A percentile compares a stretch with the other conserved stretches of the same genome.
Evolutionary conservation across 2,797 vertebrate species (phyloP).

Genomic region (Furcifer pardalis): DNA sequence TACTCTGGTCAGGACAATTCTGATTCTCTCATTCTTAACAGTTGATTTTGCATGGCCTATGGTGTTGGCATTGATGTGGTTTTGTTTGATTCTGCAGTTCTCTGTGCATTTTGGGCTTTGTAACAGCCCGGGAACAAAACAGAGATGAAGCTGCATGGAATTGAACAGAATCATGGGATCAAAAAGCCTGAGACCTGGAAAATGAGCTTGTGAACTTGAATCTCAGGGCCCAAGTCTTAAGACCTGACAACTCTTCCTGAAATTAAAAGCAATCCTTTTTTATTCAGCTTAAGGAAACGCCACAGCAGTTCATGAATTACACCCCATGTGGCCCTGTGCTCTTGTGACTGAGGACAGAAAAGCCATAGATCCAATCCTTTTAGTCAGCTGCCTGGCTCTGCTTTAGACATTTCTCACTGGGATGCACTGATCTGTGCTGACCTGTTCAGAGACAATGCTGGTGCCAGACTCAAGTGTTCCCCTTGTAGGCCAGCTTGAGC

Average conservation of each 20-base stretch:
- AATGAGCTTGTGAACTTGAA: too few relatives aligned
- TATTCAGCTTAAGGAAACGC: constrained; percentile 55
- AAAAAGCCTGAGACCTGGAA: too few relatives aligned
- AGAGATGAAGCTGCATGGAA: too few relatives aligned
- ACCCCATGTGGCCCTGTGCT: neutral
- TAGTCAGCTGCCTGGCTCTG: neutral
- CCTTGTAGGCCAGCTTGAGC: neutral
- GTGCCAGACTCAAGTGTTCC: neutral
- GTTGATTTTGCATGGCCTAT: too few relatives aligned
- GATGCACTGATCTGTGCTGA: neutral
- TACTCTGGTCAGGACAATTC: too few relatives aligned
- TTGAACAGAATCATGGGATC: too few relatives aligned
- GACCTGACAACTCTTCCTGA: constrained; percentile 10
- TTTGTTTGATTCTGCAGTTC: too few relatives aligned
- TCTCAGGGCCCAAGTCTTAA: too few relatives aligned
- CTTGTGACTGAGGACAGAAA: neutral
- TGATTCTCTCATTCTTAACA: too few relatives aligned
- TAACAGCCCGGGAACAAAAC: too few relatives aligned
- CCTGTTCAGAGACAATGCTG: neutral
- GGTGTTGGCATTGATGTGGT: too few relatives aligned
- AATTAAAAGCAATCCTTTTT: constrained; percentile 61
- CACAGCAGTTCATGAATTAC: constrained; percentile 32
- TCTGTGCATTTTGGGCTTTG: too few relatives aligned
- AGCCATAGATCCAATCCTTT: constrained; percentile 44
- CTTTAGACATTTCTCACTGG: neutral